These are phyloP conservation scores for Bicyclus anynana DNA, from an alignment of 1,140 invertebrate genomes.

Conservation along the genomic window DNA sequence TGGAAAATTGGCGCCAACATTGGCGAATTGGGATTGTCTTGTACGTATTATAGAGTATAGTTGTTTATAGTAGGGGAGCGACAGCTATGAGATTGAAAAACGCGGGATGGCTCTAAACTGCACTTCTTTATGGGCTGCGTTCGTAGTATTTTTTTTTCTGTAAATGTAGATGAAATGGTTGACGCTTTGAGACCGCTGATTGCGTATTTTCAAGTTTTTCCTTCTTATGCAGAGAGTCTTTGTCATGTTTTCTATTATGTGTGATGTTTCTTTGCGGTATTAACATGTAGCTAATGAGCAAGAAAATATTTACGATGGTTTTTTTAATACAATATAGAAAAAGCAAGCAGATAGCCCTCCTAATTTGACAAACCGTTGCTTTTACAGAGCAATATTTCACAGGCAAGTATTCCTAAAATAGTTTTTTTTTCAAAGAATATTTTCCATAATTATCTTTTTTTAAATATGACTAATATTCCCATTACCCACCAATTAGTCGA, in stretches of 20 bases:
- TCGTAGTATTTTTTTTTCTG: constrained; percentile 19
- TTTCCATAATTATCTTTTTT: too few species aligned
- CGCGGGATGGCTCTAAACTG: constrained; percentile 38
- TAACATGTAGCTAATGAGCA: too few species aligned
- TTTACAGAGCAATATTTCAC: too few species aligned
- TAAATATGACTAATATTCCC: too few species aligned
- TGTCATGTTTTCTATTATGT: background rate
- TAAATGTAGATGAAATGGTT: constrained; percentile 16
- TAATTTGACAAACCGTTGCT: too few species aligned
- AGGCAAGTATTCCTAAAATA: too few species aligned
- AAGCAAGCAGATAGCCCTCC: too few species aligned
- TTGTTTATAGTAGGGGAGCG: constrained; percentile 41
- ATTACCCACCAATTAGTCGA: too few species aligned
- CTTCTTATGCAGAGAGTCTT: background rate
- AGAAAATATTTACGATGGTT: too few species aligned
- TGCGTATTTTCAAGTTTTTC: constrained; percentile 18
- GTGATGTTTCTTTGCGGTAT: background rate
- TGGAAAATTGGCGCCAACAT: constrained; percentile 3
- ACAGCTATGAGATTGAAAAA: constrained; percentile 35
- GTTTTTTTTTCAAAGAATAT: too few species aligned
- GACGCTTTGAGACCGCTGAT: constrained; percentile 17
- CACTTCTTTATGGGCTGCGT: constrained; percentile 27
- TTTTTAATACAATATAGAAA: too few species aligned
- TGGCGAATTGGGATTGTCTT: constrained; percentile 26
- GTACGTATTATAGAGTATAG: constrained; percentile 24